Base-by-base conservation (phyloP, 2,888 invertebrate species). In the Cordilura impudica region DNA sequence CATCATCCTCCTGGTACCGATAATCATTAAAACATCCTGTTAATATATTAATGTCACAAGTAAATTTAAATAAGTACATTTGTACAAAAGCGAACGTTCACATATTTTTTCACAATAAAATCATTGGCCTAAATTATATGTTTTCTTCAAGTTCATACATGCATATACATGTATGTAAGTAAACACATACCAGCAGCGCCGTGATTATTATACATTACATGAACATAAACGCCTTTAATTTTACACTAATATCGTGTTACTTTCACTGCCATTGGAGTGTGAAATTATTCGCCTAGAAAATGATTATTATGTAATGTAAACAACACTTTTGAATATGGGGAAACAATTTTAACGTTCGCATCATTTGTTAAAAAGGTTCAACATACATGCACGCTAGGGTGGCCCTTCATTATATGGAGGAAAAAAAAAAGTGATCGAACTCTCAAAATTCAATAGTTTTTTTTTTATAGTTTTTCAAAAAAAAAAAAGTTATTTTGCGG, bases 111-210 rank as follows among this genome's bases (percentile, higher is more conserved):
- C 56, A 79, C 43, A 75, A 70, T 71, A 58, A 72, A 75, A 79
- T 75, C 79, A 21, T 79, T 79, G 79, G 75, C 79, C 79, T 67
- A 72, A 79, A 79, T 79, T 54, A 19, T 5, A 21, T 49, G 39
- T 53, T 31, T 14, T 54, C 2, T 54, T 51, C 21, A 51, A 26
- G 26, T 26, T 26, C 26, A 26, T 26, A 4, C 3, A 6, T 26
- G 26, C 26, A 4, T 26, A 4, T n/a, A n/a, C n/a, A n/a, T n/a
- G n/a, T 39, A 39, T 12, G n/a, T 4, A 39, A 39, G 35, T n/a
- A 39, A 39, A 39, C n/a, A 26, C 6, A 39, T 12, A 39, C n/a
- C n/a, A 39, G 35, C 35, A 39, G n/a, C n/a, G n/a, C 35, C 35
- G 4, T 12, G n/a, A n/a, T n/a, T n/a, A 4, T 39, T 8, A 2